These are phyloP conservation scores for Chaetorhynchus papuensis DNA, from an alignment of 2,113 vertebrate species.

Conservation along the genomic window DNA sequence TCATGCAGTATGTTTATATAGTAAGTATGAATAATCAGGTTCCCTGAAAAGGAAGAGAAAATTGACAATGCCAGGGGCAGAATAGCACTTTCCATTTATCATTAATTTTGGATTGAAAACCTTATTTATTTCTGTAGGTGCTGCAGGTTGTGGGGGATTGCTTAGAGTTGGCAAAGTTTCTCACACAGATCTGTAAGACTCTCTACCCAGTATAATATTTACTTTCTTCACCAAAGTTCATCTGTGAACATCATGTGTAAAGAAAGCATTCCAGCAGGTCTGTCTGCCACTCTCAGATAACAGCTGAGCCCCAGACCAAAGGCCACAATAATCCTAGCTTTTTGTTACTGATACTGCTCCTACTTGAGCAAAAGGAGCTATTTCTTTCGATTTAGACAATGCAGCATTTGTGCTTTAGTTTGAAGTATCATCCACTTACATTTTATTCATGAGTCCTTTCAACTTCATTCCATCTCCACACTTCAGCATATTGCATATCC, in stretches of 20 bases:
- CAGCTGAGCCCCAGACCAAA: not conserved
- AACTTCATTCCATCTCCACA: constrained; percentile 7
- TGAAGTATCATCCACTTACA: constrained; percentile 18
- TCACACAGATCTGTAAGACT: not conserved
- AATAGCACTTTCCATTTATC: not conserved
- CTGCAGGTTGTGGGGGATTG: not conserved
- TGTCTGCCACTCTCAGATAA: not conserved
- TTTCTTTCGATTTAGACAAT: constrained; percentile 42
- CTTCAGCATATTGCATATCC: not conserved
- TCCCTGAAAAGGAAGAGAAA: constrained; percentile 21
- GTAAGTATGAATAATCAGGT: constrained; percentile 47
- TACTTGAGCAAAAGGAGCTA: constrained; percentile 26
- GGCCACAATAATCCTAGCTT: not conserved
- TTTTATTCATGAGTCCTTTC: constrained; percentile 56
- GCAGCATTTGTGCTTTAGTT: constrained; percentile 1
- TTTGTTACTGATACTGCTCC: not conserved
- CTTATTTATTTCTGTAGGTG: not conserved
- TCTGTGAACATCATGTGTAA: not conserved
- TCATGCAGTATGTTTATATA: constrained; percentile 37
- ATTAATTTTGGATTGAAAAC: constrained; percentile 7
- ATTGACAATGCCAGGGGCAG: constrained; percentile 5
- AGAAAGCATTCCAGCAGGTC: not conserved
- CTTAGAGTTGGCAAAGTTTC: not conserved
- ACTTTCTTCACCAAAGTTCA: not conserved
- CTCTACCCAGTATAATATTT: not conserved